These are phyloP conservation scores for Uria lomvia DNA, from an alignment of 2,113 vertebrate genomes.

Conservation along the genomic window DNA sequence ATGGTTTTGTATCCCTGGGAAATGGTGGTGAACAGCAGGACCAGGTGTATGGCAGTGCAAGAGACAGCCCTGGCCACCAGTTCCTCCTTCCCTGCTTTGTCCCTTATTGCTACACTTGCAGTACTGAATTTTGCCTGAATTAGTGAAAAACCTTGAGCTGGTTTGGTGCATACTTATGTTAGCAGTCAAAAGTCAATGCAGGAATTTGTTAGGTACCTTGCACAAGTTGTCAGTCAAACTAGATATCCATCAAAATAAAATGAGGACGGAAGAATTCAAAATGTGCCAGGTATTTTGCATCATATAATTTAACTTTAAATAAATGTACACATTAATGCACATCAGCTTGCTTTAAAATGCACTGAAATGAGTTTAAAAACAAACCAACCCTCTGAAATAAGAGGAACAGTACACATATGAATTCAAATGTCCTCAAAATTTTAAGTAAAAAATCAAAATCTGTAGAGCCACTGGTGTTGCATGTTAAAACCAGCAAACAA, in stretches of 20 bases:
- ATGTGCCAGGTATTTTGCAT: not conserved
- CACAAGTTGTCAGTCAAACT: not conserved
- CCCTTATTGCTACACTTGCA: not conserved
- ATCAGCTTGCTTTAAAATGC: not conserved
- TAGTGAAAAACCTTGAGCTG: not conserved
- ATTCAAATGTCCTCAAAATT: not conserved
- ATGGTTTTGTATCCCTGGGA: not conserved
- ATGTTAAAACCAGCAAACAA: not conserved
- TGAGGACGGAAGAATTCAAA: not conserved
- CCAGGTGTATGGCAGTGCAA: not conserved
- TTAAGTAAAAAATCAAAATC: not conserved
- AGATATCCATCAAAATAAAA: not conserved
- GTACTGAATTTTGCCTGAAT: not conserved
- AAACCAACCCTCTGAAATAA: not conserved
- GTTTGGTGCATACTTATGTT: not conserved
- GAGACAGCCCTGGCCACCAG: not conserved
- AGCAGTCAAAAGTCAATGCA: not conserved
- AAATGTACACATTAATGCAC: not conserved
- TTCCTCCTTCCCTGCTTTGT: not conserved
- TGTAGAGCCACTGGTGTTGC: not conserved
- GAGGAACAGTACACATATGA: not conserved
- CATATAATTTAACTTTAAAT: not conserved
- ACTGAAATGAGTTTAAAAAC: not conserved
- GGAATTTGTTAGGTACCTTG: not conserved
- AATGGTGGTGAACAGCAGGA: not conserved